Evolutionary conservation across 1,140 invertebrate species (phyloP).

Genomic region (Listronotus oregonensis): DNA sequence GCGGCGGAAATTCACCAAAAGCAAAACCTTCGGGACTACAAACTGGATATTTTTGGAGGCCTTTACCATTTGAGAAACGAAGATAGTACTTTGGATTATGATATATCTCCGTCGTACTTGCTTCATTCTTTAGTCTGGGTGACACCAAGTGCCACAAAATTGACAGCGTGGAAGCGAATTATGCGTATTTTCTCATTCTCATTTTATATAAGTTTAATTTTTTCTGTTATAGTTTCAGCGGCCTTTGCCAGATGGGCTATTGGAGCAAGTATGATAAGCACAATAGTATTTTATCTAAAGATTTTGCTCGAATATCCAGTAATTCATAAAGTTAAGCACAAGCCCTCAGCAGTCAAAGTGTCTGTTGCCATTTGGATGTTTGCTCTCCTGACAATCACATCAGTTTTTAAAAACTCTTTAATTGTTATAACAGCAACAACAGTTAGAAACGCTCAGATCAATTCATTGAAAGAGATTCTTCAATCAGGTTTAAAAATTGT

Average conservation of each 20-base stretch:
- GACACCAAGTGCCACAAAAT: not conserved
- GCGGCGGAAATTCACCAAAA: no score
- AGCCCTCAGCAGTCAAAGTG: not conserved
- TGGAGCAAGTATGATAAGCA: no score
- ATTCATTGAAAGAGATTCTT: not conserved
- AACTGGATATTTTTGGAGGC: constrained; percentile 1
- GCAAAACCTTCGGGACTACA: not conserved
- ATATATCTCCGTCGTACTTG: not conserved
- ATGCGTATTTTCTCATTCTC: not conserved
- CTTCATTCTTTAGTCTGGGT: not conserved
- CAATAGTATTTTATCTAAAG: no score
- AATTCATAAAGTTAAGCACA: not conserved
- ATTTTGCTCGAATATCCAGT: not conserved
- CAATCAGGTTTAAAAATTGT: not conserved
- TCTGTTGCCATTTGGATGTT: not conserved
- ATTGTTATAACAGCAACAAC: constrained; percentile 5
- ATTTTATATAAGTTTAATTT: not conserved
- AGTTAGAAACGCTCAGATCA: not conserved
- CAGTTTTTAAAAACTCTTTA: constrained; percentile 3
- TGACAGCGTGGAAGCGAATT: not conserved
- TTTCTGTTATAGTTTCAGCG: not conserved
- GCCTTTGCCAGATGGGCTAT: not conserved
- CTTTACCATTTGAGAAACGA: not conserved
- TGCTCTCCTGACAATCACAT: not conserved
- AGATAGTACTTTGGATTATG: constrained; percentile 3